Conservation (phyloP, 1,140 invertebrate genomes). For the Heliconius melpomene region DNA sequence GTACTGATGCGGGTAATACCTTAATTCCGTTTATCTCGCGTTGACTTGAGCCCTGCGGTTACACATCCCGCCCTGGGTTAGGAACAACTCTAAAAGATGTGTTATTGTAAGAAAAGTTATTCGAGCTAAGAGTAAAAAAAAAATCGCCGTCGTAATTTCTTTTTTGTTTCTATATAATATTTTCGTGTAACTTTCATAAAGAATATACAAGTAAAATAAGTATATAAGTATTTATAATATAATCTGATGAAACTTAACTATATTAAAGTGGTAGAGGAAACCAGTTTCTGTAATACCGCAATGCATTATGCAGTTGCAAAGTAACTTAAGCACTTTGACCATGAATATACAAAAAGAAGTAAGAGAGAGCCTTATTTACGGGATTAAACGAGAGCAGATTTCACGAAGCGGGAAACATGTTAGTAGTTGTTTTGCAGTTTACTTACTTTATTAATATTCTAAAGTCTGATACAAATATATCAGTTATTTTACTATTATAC, state of each 20-base stretch:
- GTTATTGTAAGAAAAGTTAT: background rate
- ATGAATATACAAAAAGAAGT: slow-evolving; percentile 33
- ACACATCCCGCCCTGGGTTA: slow-evolving; percentile 25
- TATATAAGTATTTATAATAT: background rate
- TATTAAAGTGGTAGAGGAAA: background rate
- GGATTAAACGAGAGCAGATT: slow-evolving; percentile 35
- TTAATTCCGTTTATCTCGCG: slow-evolving; percentile 68
- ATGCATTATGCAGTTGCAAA: slow-evolving; percentile 30
- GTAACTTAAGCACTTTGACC: slow-evolving; percentile 26
- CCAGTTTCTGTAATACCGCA: slow-evolving; percentile 46
- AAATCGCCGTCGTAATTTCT: background rate
- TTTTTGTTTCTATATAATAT: background rate
- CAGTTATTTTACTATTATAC: background rate
- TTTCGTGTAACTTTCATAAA: background rate
- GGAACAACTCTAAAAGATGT: slow-evolving; percentile 10
- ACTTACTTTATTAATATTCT: background rate
- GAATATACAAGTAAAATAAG: background rate
- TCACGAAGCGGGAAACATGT: background rate
- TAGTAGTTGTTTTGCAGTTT: background rate
- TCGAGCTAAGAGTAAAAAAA: background rate
- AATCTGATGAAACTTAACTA: background rate
- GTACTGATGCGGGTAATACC: slow-evolving; percentile 58
- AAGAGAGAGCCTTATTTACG: slow-evolving; percentile 18
- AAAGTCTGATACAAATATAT: background rate
- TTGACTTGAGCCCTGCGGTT: slow-evolving; percentile 52